These are phyloP conservation scores for Ennomos quercinarius DNA, from an alignment of 2,888 invertebrate genomes.

Conservation along the genomic window DNA sequence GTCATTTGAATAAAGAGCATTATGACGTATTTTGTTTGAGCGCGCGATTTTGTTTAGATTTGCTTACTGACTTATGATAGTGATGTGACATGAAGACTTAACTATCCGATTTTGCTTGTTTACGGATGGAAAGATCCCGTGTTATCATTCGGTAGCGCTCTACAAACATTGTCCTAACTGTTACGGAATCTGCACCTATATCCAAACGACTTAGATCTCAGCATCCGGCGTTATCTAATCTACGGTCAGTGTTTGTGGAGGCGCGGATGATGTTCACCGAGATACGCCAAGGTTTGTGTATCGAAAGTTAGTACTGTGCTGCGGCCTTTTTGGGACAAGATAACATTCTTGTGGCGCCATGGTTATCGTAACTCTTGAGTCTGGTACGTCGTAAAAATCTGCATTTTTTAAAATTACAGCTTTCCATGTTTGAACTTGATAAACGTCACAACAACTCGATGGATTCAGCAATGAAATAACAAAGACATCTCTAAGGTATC, in stretches of 20 bases:
- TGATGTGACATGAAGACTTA: constrained; percentile 9
- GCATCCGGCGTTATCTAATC: constrained; percentile 83
- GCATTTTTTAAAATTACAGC: constrained; percentile 14
- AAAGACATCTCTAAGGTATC: constrained; percentile 1
- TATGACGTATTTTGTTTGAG: too few relatives aligned
- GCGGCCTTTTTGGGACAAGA: constrained; percentile 27
- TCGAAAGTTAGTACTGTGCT: constrained; percentile 25
- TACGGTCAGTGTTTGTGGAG: constrained; percentile 78
- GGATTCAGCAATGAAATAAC: not conserved
- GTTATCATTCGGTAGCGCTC: constrained; percentile 55
- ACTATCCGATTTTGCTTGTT: constrained; percentile 16
- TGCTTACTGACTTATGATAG: not conserved
- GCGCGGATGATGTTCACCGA: constrained; percentile 65
- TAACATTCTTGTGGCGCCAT: constrained; percentile 62
- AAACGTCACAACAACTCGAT: not conserved
- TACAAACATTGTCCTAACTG: constrained; percentile 45
- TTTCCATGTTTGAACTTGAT: not conserved
- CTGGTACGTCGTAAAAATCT: constrained; percentile 18
- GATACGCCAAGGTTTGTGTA: constrained; percentile 56
- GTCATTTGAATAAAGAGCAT: too few relatives aligned
- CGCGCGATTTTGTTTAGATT: not conserved
- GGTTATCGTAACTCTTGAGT: constrained; percentile 20
- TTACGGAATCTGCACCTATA: constrained; percentile 39
- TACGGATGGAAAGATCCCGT: constrained; percentile 52
- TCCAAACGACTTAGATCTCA: constrained; percentile 47